Percentiles rank a stretch among this genome's conserved stretches.
Conservation (phyloP, 2,888 invertebrate genomes). For the Colostygia pectinataria region DNA sequence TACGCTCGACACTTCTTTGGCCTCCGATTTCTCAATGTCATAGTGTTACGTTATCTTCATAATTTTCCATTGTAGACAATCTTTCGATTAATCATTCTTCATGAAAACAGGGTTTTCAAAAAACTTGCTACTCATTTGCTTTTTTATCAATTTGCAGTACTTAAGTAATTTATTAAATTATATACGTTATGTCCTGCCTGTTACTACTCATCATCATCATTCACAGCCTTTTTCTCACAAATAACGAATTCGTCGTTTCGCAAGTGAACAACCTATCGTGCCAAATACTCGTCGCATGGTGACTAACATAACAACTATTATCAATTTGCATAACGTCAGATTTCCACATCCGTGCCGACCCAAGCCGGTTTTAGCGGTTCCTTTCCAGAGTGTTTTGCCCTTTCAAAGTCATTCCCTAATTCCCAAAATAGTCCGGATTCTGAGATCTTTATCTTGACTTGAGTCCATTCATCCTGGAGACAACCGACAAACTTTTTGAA, state of each 20-base stretch:
- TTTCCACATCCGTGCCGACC: constrained; percentile 15
- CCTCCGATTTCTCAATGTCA: constrained; percentile 21
- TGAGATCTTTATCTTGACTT: neutral
- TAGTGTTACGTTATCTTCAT: constrained; percentile 11
- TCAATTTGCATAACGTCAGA: constrained; percentile 23
- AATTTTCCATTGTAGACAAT: constrained; percentile 8
- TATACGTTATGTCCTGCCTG: neutral
- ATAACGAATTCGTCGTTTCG: neutral
- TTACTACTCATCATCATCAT: too few species aligned
- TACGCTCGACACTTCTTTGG: constrained; percentile 18
- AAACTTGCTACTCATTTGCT: neutral
- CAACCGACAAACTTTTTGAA: too few species aligned
- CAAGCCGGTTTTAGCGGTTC: constrained; percentile 20
- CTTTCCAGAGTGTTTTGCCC: constrained; percentile 11
- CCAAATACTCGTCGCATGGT: constrained; percentile 16
- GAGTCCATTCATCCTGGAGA: too few species aligned
- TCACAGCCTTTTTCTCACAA: too few species aligned
- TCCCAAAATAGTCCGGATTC: constrained; percentile 3
- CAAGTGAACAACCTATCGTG: constrained; percentile 1
- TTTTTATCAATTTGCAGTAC: neutral
- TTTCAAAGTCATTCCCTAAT: constrained; percentile 29
- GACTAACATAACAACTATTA: constrained; percentile 16
- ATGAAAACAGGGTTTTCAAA: too few species aligned
- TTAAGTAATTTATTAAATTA: too few species aligned
- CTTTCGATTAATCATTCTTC: too few species aligned